Conservation (phyloP, 2,888 invertebrate genomes). For the Diaphora mendica region DNA sequence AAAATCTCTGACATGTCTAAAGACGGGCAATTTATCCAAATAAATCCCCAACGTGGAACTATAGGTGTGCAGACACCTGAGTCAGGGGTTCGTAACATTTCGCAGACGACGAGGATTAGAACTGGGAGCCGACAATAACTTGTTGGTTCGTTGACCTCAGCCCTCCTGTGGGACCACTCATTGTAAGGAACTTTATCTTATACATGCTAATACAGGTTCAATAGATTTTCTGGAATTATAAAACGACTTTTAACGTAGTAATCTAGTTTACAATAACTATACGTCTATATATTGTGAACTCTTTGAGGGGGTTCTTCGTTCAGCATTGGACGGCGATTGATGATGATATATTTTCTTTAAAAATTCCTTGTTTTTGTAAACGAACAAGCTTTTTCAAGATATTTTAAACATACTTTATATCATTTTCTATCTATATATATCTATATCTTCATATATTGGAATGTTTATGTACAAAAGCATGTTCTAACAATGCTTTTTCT, state of each 20-base stretch:
- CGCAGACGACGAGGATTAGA: conserved; percentile 48
- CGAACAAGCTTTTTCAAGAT: neutral
- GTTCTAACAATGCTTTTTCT: neutral
- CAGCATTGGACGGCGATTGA: no score
- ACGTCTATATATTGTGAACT: no score
- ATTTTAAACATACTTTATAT: neutral
- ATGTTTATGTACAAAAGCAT: neutral
- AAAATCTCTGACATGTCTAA: conserved; percentile 12
- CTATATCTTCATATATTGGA: no score
- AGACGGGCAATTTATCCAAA: conserved; percentile 22
- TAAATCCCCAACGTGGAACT: conserved; percentile 21
- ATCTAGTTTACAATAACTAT: no score
- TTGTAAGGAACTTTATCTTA: conserved; percentile 16
- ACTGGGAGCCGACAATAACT: conserved; percentile 36
- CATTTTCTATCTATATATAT: no score
- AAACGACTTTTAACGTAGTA: no score
- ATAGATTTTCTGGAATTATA: neutral
- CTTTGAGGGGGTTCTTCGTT: no score
- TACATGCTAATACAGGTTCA: neutral
- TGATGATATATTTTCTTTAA: no score
- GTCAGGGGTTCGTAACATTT: conserved; percentile 34
- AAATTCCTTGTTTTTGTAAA: no score
- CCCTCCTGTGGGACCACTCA: conserved; percentile 24
- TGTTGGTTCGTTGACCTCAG: conserved; percentile 51
- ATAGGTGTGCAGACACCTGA: conserved; percentile 49